These are phyloP conservation scores for Hormaphis cornu DNA, from an alignment of 1,140 invertebrate species.

Conservation along the genomic window DNA sequence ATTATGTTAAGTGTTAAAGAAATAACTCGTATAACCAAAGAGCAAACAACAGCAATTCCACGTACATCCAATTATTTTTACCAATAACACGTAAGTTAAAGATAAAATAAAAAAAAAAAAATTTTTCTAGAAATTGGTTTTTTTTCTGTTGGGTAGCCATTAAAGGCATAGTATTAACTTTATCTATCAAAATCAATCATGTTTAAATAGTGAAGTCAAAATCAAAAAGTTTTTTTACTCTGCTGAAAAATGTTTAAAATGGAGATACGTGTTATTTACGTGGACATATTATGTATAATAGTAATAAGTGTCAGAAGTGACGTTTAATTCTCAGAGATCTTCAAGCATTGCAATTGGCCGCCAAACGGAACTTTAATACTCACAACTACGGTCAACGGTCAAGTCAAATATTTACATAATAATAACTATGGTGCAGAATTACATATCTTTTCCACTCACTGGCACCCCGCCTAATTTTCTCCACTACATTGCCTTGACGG, in stretches of 20 bases:
- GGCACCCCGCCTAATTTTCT: too few relatives aligned
- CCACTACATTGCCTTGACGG: too few relatives aligned
- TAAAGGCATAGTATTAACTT: background rate
- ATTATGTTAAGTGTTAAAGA: background rate
- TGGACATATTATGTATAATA: too few relatives aligned
- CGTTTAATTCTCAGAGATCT: too few relatives aligned
- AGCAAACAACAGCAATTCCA: background rate
- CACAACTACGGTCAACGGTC: too few relatives aligned
- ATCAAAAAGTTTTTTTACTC: background rate
- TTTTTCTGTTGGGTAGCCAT: background rate
- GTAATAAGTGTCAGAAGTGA: too few relatives aligned
- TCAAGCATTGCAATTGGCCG: too few relatives aligned
- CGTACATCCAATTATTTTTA: background rate
- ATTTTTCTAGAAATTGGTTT: background rate
- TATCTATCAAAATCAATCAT: background rate
- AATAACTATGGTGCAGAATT: too few relatives aligned
- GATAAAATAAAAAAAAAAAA: background rate
- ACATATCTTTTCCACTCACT: too few relatives aligned
- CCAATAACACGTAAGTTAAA: background rate
- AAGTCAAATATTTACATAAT: too few relatives aligned
- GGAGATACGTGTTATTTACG: background rate
- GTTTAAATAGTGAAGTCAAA: background rate
- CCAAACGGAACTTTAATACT: too few relatives aligned
- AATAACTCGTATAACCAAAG: background rate
- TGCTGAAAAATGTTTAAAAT: background rate